phyloP scores from a whole-genome alignment of 2,888 invertebrate genomes.

The Ormyrus rosae region DNA sequence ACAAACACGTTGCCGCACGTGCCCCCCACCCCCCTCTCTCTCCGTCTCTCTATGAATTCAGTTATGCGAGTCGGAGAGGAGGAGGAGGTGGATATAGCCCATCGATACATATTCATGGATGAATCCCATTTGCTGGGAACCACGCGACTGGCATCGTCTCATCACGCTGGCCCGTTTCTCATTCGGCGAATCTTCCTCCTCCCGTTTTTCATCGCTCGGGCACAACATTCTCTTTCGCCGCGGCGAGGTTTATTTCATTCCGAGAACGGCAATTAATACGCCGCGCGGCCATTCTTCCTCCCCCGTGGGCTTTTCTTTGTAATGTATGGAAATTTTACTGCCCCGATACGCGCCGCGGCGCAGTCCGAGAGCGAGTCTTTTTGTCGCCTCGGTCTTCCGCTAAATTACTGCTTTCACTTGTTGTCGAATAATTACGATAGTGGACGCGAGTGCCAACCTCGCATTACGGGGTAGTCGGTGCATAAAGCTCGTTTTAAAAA shows the following conservation, averaged over 20 bases:
- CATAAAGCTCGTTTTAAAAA: too few relatives aligned
- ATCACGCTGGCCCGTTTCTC: constrained; percentile 49
- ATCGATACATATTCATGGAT: constrained; percentile 71
- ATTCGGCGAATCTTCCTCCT: constrained; percentile 38
- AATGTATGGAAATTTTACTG: constrained; percentile 48
- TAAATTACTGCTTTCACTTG: constrained; percentile 30
- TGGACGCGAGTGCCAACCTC: too few relatives aligned
- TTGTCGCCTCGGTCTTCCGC: not conserved
- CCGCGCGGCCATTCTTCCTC: not conserved
- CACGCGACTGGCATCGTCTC: constrained; percentile 42
- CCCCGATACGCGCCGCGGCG: not conserved
- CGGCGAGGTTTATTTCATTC: constrained; percentile 39
- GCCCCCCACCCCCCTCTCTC: too few relatives aligned
- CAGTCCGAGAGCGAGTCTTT: constrained; percentile 10
- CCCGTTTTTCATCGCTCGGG: constrained; percentile 3
- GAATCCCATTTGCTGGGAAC: constrained; percentile 70
- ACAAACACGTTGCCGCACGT: too few relatives aligned
- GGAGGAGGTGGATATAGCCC: constrained; percentile 40
- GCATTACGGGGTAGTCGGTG: too few relatives aligned
- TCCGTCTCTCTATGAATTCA: constrained; percentile 44
- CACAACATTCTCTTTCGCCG: not conserved
- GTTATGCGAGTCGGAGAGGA: constrained; percentile 51
- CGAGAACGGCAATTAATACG: constrained; percentile 44
- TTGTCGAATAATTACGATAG: not conserved
- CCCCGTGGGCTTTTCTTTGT: constrained; percentile 20